Percentiles rank a stretch among this genome's conserved stretches.
These are phyloP conservation scores for Emydura subglobosa DNA, from an alignment of 2,113 vertebrate genomes.

Conservation along the genomic window DNA sequence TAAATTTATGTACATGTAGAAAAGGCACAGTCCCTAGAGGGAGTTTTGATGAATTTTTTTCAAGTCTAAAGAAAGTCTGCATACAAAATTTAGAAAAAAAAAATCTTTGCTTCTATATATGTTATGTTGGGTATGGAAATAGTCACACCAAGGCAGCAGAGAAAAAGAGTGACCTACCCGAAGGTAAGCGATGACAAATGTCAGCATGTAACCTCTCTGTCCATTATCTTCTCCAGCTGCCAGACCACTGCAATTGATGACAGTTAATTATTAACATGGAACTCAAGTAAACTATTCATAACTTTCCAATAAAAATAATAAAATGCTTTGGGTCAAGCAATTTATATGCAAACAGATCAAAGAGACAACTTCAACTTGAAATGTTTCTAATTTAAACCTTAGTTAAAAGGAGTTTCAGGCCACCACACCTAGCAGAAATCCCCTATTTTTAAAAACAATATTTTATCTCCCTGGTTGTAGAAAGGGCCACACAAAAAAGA, in stretches of 20 bases:
- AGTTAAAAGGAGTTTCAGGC: not conserved
- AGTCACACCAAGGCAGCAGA: slow-evolving; percentile 27
- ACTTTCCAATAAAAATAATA: not conserved
- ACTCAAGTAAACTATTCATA: slow-evolving; percentile 22
- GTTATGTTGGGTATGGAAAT: slow-evolving; percentile 30
- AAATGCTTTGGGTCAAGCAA: not conserved
- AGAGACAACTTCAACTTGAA: not conserved
- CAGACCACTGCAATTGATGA: slow-evolving; percentile 91
- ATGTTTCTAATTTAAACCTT: not conserved
- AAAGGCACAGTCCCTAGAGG: not conserved
- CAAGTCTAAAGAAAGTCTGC: not conserved
- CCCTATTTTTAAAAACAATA: not conserved
- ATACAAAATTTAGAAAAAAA: not conserved
- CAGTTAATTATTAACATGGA: slow-evolving; percentile 80
- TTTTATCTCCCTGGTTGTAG: not conserved
- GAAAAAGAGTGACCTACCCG: slow-evolving; percentile 86
- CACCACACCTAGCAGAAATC: not conserved
- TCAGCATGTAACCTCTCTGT: slow-evolving; percentile 98
- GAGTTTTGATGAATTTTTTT: not conserved
- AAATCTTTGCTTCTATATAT: not conserved
- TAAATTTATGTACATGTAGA: not conserved
- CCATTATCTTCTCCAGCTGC: slow-evolving; percentile 99
- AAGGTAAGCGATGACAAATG: slow-evolving; percentile 97
- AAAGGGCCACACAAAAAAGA: not conserved
- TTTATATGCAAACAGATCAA: not conserved